These are phyloP conservation scores for Brenthis daphne DNA, from an alignment of 2,888 invertebrate genomes.

Conservation along the genomic window DNA sequence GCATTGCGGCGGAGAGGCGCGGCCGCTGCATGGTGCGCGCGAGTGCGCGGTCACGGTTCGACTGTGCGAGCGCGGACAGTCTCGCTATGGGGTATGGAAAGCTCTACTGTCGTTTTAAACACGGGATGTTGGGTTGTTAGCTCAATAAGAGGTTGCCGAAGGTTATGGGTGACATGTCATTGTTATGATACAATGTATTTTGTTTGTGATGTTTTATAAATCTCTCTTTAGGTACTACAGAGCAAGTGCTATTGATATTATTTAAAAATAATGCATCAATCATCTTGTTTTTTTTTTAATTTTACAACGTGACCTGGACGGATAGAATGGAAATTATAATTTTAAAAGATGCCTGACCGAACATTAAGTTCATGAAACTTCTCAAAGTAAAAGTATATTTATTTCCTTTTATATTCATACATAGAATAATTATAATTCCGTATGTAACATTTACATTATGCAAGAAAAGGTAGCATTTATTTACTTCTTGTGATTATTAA, in stretches of 20 bases:
- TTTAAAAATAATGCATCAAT: too few relatives aligned
- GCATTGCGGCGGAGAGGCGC: conserved; percentile 80
- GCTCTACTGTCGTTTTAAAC: conserved; percentile 33
- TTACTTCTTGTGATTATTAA: conserved; percentile 9
- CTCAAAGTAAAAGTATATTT: neutral
- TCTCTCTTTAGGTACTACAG: neutral
- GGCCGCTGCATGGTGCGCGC: conserved; percentile 81
- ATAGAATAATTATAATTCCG: neutral
- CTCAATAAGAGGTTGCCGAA: conserved; percentile 18
- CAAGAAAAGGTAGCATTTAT: conserved; percentile 17
- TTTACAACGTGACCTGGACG: too few relatives aligned
- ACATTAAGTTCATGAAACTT: neutral
- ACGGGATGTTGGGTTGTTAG: conserved; percentile 21
- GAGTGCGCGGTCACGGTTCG: conserved; percentile 65
- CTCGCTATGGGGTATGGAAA: conserved; percentile 42
- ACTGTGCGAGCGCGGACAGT: conserved; percentile 52
- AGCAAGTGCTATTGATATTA: too few relatives aligned
- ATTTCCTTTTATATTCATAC: neutral
- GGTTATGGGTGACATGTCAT: conserved; percentile 6
- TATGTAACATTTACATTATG: conserved; percentile 5
- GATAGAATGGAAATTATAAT: too few relatives aligned
- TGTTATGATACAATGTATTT: neutral
- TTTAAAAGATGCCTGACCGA: too few relatives aligned
- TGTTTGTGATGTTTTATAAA: neutral
- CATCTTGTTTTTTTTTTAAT: too few relatives aligned